Percentiles rank a stretch among this genome's conserved stretches.
These are phyloP conservation scores for Dendrolimus pini DNA, from an alignment of 2,888 invertebrate species.

Conservation along the genomic window DNA sequence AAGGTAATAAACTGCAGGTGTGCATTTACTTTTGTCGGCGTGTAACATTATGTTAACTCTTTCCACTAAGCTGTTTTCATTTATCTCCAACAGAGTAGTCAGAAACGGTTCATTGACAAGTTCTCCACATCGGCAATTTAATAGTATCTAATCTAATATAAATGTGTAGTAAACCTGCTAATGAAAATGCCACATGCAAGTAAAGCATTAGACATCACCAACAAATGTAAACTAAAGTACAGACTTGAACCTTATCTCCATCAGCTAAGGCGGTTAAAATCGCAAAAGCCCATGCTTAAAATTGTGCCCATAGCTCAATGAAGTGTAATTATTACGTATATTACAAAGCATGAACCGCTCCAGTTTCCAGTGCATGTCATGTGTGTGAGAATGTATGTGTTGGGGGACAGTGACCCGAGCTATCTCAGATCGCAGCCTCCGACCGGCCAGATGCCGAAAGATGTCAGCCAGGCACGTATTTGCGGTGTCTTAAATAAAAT, in stretches of 20 bases:
- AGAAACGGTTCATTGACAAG: not conserved
- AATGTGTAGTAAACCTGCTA: not conserved
- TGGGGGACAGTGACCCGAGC: constrained; percentile 66
- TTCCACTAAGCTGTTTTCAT: no score
- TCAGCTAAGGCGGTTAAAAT: not conserved
- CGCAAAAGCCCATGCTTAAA: not conserved
- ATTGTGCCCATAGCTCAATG: constrained; percentile 25
- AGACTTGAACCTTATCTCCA: not conserved
- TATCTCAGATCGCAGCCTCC: constrained; percentile 74
- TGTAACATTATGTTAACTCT: no score
- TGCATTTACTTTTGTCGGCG: no score
- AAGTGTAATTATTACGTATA: constrained; percentile 43
- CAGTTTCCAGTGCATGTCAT: constrained; percentile 29
- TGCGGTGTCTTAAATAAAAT: not conserved
- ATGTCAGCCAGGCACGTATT: constrained; percentile 59
- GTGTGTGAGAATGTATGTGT: constrained; percentile 34
- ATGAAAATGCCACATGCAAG: not conserved
- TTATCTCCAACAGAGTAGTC: not conserved
- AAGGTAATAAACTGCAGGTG: no score
- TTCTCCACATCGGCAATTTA: not conserved
- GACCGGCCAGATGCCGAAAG: constrained; percentile 74
- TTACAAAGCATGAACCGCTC: constrained; percentile 35
- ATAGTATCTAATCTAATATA: not conserved
- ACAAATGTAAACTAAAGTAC: not conserved
- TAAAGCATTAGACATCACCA: not conserved